These are phyloP conservation scores for Lamellibrachia satsuma DNA, from an alignment of 2,888 invertebrate genomes.

Conservation along the genomic window DNA sequence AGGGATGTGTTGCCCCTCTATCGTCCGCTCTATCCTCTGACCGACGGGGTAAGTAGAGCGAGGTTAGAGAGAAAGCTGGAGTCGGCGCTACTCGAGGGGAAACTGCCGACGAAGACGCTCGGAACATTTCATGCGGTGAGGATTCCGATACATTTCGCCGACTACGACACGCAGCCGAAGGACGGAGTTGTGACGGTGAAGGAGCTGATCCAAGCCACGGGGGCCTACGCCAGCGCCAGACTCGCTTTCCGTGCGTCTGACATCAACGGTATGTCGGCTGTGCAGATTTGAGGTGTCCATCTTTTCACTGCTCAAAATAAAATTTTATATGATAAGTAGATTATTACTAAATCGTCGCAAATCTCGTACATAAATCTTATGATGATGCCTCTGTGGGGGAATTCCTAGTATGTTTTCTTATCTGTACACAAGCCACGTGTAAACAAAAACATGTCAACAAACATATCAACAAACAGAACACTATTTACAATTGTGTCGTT, in stretches of 20 bases:
- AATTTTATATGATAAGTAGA: no score
- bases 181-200: slow-evolving; percentile 19
- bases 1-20: not conserved
- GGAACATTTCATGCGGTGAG: not conserved
- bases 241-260: slow-evolving; percentile 6
- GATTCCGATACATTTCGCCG: not conserved
- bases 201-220: slow-evolving; percentile 19
- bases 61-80: not conserved
- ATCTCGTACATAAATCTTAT: no score
- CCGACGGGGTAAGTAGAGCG: not conserved
- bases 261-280: slow-evolving; percentile 17
- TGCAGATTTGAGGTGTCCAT: not conserved
- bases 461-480: not conserved
- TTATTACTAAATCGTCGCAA: no score
- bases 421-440: not conserved
- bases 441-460: not conserved
- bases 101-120: not conserved
- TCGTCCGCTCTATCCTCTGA: not conserved
- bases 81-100: not conserved
- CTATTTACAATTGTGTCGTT: not conserved
- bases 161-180: not conserved
- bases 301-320: no score
- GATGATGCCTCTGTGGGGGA: no score
- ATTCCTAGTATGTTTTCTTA: not conserved
- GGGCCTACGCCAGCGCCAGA: not conserved